phyloP scores from a whole-genome alignment of 2,113 vertebrate genomes.

The Corynorhinus townsendii region DNA sequence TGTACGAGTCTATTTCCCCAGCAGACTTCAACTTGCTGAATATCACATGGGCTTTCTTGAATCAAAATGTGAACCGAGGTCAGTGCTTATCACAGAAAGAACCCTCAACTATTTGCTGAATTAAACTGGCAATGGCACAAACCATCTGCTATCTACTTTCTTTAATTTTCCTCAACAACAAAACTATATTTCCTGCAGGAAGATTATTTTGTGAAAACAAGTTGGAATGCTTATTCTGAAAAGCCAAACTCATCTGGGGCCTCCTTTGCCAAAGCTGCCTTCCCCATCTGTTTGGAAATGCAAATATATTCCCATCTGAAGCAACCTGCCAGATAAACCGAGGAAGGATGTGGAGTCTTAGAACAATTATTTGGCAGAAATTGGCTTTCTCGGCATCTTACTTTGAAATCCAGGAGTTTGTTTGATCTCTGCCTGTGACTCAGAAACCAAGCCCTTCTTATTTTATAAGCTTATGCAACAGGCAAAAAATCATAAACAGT shows the following conservation, averaged over 20 bases:
- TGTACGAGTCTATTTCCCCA: neutral
- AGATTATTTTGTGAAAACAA: constrained; percentile 50
- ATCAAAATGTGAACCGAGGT: neutral
- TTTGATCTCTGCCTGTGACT: constrained; percentile 57
- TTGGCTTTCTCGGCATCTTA: constrained; percentile 32
- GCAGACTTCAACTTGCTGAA: neutral
- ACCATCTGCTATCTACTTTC: neutral
- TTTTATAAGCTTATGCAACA: constrained; percentile 57
- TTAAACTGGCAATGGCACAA: neutral
- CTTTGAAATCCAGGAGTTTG: constrained; percentile 58
- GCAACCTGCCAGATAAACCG: constrained; percentile 38
- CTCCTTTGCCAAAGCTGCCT: constrained; percentile 39
- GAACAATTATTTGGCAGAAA: constrained; percentile 52
- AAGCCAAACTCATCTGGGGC: neutral
- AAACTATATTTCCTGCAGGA: constrained; percentile 28
- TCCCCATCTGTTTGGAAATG: constrained; percentile 44
- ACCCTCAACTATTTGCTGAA: neutral
- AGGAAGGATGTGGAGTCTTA: constrained; percentile 33
- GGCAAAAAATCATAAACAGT: constrained; percentile 42
- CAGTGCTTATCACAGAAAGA: neutral
- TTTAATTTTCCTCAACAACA: constrained; percentile 20
- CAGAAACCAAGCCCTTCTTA: constrained; percentile 41
- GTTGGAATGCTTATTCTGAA: constrained; percentile 40
- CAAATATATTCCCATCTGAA: constrained; percentile 4
- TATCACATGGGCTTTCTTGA: neutral